These are phyloP conservation scores for Parazoanthus darwini DNA, from an alignment of 92 coral and sea anemone species.

Conservation along the genomic window DNA sequence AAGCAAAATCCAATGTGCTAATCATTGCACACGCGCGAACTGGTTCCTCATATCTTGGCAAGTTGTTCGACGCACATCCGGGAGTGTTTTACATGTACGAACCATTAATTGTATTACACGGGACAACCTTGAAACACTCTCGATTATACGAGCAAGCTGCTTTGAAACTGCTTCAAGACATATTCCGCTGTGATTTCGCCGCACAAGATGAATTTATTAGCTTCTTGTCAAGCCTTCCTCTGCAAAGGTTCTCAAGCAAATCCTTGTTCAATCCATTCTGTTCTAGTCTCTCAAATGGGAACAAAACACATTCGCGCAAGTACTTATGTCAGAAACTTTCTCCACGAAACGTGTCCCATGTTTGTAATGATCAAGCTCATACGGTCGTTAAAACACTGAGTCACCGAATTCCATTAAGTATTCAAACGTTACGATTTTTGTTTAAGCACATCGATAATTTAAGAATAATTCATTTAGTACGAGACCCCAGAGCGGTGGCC, in stretches of 20 bases:
- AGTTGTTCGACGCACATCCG: constrained; percentile 80
- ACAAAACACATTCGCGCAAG: constrained; percentile 10
- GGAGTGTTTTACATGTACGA: constrained; percentile 85
- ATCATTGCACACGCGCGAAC: constrained; percentile 85
- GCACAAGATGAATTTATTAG: constrained; percentile 73
- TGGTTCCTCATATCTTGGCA: constrained; percentile 91
- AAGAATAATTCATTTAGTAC: constrained; percentile 80
- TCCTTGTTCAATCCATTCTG: constrained; percentile 70
- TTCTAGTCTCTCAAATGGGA: constrained; percentile 46
- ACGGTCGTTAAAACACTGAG: constrained; percentile 67
- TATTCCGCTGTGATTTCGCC: constrained; percentile 65
- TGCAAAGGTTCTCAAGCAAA: constrained; percentile 78
- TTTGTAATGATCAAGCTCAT: constrained; percentile 59
- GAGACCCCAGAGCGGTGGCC: constrained; percentile 90
- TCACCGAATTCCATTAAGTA: constrained; percentile 64
- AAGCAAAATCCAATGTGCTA: constrained; percentile 50
- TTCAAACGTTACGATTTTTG: constrained; percentile 40
- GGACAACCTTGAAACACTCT: constrained; percentile 60
- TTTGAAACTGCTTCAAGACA: constrained; percentile 60
- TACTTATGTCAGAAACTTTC: constrained; percentile 61
- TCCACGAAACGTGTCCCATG: constrained; percentile 53
- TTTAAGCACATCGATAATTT: constrained; percentile 32
- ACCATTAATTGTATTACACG: constrained; percentile 67
- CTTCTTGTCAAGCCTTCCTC: constrained; percentile 72
- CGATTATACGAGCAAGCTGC: constrained; percentile 60